phyloP scores from a whole-genome alignment of 2,888 invertebrate genomes.

The Cantharis nigra region DNA sequence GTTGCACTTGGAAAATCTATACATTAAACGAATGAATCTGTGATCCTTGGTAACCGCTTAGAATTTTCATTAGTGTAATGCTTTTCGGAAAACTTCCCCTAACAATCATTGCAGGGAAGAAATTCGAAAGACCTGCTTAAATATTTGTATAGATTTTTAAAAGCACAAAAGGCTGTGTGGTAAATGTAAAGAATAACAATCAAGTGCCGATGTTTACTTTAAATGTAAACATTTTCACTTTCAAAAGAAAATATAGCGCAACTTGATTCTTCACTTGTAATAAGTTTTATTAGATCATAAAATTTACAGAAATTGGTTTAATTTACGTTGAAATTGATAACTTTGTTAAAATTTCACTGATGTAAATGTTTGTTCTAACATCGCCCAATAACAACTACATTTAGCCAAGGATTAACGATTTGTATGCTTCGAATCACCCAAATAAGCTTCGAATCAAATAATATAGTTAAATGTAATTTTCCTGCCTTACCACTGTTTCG shows the following conservation, averaged over 20 bases:
- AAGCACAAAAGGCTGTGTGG: background rate
- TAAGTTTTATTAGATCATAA: background rate
- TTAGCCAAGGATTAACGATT: background rate
- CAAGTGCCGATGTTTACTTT: constrained; percentile 7
- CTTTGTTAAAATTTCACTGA: background rate
- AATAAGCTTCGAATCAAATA: background rate
- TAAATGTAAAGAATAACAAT: constrained; percentile 1
- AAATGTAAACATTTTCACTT: background rate
- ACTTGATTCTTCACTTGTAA: background rate
- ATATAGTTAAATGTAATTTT: background rate
- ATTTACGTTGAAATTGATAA: too few relatives aligned
- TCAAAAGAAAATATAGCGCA: background rate
- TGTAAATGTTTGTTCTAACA: background rate
- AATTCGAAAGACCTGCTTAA: background rate
- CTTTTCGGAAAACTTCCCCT: background rate
- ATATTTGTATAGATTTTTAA: background rate
- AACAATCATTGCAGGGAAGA: background rate
- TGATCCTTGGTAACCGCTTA: background rate
- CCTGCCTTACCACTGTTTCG: background rate
- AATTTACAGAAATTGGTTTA: background rate
- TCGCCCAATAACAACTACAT: background rate
- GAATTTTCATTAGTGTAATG: background rate
- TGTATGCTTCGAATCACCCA: background rate
- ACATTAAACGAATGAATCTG: background rate
- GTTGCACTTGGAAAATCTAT: too few relatives aligned